Percentiles rank a stretch among this genome's conserved stretches.
These are phyloP conservation scores for Sceliomorpha sp. DNA, from an alignment of 2,888 invertebrate species.

Conservation along the genomic window DNA sequence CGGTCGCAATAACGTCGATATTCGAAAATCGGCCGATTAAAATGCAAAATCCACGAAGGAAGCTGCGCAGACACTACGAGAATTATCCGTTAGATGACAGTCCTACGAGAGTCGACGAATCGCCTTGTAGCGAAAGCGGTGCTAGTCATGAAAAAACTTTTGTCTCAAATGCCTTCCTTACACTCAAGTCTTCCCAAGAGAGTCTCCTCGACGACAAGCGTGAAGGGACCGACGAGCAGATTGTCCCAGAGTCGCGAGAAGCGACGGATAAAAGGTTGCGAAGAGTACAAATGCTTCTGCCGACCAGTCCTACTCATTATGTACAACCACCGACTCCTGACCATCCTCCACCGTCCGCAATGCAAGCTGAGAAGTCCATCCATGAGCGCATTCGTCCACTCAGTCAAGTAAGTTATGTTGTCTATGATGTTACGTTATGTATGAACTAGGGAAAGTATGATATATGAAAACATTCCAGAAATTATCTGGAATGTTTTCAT, in stretches of 20 bases:
- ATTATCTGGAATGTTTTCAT: neutral
- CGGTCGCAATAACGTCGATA: constrained; percentile 87
- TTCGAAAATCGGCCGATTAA: constrained; percentile 87
- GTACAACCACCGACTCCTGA: constrained; percentile 96
- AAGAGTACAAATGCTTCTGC: constrained; percentile 81
- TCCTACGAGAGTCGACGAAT: constrained; percentile 79
- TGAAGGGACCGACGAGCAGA: constrained; percentile 80
- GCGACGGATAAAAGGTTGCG: constrained; percentile 75
- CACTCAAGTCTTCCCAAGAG: constrained; percentile 83
- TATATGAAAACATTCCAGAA: too few species aligned
- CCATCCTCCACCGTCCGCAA: constrained; percentile 95
- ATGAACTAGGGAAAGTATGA: too few species aligned
- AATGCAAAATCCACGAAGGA: constrained; percentile 87
- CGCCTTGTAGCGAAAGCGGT: constrained; percentile 76
- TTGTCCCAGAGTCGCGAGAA: constrained; percentile 68
- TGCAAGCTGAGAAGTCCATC: constrained; percentile 93
- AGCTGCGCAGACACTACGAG: constrained; percentile 85
- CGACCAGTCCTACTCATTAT: constrained; percentile 94
- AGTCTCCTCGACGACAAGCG: constrained; percentile 83
- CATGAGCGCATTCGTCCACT: constrained; percentile 93
- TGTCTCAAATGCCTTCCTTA: constrained; percentile 82
- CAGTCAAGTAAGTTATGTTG: constrained; percentile 88
- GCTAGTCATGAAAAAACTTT: constrained; percentile 77
- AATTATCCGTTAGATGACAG: constrained; percentile 82
- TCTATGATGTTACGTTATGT: too few species aligned